These are phyloP conservation scores for Aspidapion aeneum DNA, from an alignment of 2,888 invertebrate genomes.

Conservation along the genomic window DNA sequence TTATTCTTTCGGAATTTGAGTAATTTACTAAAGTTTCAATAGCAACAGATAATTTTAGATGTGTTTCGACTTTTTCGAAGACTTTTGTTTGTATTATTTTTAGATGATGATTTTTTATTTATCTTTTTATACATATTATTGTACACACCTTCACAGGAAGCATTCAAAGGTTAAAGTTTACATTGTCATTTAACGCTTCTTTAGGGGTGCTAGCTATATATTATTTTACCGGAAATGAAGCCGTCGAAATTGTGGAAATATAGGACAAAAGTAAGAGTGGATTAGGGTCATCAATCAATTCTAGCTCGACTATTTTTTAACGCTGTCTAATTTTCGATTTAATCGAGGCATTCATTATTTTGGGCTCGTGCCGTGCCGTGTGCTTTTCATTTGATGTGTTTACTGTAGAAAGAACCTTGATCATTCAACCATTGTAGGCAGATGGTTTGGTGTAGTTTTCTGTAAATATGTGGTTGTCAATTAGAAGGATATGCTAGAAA, in stretches of 20 bases:
- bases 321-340: background rate
- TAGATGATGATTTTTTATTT: no score
- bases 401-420: background rate
- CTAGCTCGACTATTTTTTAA: background rate
- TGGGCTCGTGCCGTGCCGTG: background rate
- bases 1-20: no score
- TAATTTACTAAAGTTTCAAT: no score
- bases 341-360: background rate
- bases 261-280: background rate
- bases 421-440: background rate
- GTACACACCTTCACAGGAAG: background rate
- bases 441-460: background rate
- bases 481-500: no score
- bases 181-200: background rate
- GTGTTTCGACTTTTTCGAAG: no score
- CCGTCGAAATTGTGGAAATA: constrained; percentile 17
- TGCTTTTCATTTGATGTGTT: background rate
- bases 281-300: background rate
- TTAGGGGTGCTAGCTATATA: background rate
- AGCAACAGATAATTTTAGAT: no score
- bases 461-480: no score
- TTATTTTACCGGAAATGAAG: constrained; percentile 21
- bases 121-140: no score
- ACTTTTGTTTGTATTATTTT: no score
- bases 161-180: background rate